Percentiles rank a stretch among this genome's conserved stretches.
These are phyloP conservation scores for Neria commutata DNA, from an alignment of 2,888 invertebrate genomes.

Conservation along the genomic window DNA sequence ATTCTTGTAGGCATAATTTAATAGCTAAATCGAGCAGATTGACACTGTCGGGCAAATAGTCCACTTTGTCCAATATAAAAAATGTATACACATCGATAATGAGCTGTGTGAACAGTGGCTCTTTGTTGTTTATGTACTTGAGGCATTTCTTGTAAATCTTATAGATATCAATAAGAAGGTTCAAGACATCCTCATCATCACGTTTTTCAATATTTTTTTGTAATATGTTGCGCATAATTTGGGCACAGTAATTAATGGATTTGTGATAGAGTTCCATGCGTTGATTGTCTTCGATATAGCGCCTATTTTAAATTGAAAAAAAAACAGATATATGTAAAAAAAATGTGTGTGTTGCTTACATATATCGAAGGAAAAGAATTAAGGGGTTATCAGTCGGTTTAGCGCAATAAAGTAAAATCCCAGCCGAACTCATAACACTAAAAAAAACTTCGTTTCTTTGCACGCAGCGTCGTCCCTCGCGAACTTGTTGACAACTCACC, in stretches of 20 bases:
- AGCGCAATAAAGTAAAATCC: too few relatives aligned
- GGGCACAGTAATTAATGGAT: constrained; percentile 76
- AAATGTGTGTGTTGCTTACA: too few relatives aligned
- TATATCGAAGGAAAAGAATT: too few relatives aligned
- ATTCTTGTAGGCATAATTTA: constrained; percentile 73
- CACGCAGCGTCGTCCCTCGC: too few relatives aligned
- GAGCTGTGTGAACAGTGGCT: constrained; percentile 68
- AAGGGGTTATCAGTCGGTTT: too few relatives aligned
- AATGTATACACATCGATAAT: constrained; percentile 75
- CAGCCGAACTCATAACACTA: too few relatives aligned
- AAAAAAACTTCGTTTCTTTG: too few relatives aligned
- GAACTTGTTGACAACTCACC: too few relatives aligned
- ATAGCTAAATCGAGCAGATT: constrained; percentile 72
- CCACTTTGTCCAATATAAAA: constrained; percentile 66
- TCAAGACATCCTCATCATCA: constrained; percentile 64
- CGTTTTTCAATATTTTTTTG: constrained; percentile 65
- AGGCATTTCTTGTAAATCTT: constrained; percentile 73
- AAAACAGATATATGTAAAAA: background rate
- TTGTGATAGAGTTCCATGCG: constrained; percentile 80
- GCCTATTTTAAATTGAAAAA: constrained; percentile 65
- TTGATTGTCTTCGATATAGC: constrained; percentile 85
- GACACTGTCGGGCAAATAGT: constrained; percentile 66
- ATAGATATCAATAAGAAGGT: constrained; percentile 68
- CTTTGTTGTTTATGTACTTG: constrained; percentile 65
- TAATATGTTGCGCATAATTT: constrained; percentile 71